Evolutionary conservation across 2,797 vertebrate genomes (phyloP).

Genomic region (Oreonectes daqikongensis): DNA sequence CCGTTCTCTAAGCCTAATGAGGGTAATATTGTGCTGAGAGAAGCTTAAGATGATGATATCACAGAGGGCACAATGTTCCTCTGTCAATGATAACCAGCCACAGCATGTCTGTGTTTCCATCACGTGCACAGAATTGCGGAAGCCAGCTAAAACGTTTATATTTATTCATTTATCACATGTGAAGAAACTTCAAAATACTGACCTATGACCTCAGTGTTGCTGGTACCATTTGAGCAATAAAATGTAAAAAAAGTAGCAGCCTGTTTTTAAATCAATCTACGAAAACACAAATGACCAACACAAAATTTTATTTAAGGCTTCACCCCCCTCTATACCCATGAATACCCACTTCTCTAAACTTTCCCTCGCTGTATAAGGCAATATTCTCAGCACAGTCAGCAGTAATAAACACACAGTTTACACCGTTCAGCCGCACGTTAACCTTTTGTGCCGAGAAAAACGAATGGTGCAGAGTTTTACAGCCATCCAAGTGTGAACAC

Average conservation of each 20-base stretch:
- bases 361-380: slow-evolving; percentile 21
- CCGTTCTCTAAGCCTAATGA: slow-evolving; percentile 46
- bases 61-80: slow-evolving; percentile 50
- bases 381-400: slow-evolving; percentile 30
- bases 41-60: slow-evolving; percentile 48
- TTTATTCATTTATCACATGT: too few species aligned
- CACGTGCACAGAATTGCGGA: neutral
- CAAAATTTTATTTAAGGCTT: slow-evolving; percentile 10
- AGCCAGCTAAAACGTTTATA: neutral
- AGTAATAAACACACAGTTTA: slow-evolving; percentile 28
- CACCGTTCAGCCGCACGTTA: slow-evolving; percentile 33
- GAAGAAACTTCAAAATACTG: too few species aligned
- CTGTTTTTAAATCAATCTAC: too few species aligned
- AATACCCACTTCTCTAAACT: neutral
- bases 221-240: neutral
- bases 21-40: slow-evolving; percentile 50
- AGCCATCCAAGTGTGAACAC: slow-evolving; percentile 37
- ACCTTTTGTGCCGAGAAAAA: slow-evolving; percentile 48
- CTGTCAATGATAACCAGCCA: slow-evolving; percentile 46
- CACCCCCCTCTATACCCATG: slow-evolving; percentile 23
- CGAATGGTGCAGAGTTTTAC: slow-evolving; percentile 32
- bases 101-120: slow-evolving; percentile 46
- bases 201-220: neutral
- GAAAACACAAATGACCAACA: neutral
- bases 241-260: too few species aligned